Evolutionary conservation across 2,797 vertebrate genomes (phyloP), one percentile per base, ranked within the genome.

Genomic region (Atherinosoma microstoma): DNA sequence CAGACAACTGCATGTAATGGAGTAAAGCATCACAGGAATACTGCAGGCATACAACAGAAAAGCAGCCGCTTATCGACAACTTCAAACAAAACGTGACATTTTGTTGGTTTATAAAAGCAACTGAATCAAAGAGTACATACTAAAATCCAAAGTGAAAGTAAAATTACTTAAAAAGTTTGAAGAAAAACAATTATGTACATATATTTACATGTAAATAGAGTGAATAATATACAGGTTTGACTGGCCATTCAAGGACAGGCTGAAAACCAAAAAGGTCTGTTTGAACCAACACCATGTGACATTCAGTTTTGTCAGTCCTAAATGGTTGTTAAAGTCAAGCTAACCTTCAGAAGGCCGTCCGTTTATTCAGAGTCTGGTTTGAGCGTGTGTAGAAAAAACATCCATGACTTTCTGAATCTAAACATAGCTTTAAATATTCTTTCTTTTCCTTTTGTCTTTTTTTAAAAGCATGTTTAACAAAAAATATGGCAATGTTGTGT

Each of bases 61-160:
- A 73, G 78, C 84, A 87, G 83, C 76, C 67, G 82, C 76, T 82
- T 58, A 71, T 83, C 82, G 75, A 80, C 85, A 88, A 87, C 83
- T 85, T 78, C 76, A 89, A 92, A 91, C 84, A 82, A 81, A 93
- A 91, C 76, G 76, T 12, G 13, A 88, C 82, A 67, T 61, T 80
- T 89, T 84, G 58, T 80, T 69, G 73, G 76, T 84, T 89, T 91
- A 91, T 70, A 91, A 92, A 93, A 91, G 95, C 94, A 88, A 94
- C 94, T 91, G 83, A 96, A 95, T 96, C 65, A 75, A 96, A 97
- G 96, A 97, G 96, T 96, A 96, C 96, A 94, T 97, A 96, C 96
- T 97, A 96, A 96, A 95, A 95, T 92, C 86, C 94, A 94, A 94
- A 87, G 87, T 94, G 94, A 95, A 96, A 95, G 95, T 89, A 95